Evolutionary conservation across 2,888 invertebrate genomes (phyloP).

Genomic region (Notocelia uddmanniana): DNA sequence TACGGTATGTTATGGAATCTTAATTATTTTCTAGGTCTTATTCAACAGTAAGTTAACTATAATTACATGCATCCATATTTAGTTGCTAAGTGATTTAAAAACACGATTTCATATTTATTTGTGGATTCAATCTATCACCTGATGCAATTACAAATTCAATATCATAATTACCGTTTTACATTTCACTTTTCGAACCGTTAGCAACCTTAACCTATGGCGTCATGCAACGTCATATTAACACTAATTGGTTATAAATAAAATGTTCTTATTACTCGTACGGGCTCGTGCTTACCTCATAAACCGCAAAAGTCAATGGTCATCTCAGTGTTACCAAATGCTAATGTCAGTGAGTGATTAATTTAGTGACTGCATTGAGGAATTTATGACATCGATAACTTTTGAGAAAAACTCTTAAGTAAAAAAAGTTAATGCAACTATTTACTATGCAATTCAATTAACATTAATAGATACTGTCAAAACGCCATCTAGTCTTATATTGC

Average conservation of each 20-base stretch:
- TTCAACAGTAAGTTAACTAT: background rate
- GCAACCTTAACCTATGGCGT: conserved; percentile 22
- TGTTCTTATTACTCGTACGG: too few relatives aligned
- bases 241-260: conserved; percentile 16
- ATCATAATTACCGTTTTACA: background rate
- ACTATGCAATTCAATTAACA: too few relatives aligned
- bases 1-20: background rate
- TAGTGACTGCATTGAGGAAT: too few relatives aligned
- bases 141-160: conserved; percentile 1
- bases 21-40: background rate
- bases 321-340: conserved; percentile 19
- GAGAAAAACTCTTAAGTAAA: too few relatives aligned
- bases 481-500: too few relatives aligned
- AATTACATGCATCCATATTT: too few relatives aligned
- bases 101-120: background rate
- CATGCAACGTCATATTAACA: background rate
- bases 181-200: background rate
- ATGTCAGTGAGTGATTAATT: background rate
- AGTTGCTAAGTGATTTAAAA: too few relatives aligned
- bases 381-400: too few relatives aligned
- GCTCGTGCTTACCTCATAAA: conserved; percentile 7
- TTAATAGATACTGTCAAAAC: too few relatives aligned
- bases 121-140: background rate
- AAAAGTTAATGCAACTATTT: too few relatives aligned
- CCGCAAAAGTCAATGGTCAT: conserved; percentile 33